These are phyloP conservation scores for Synanceia verrucosa DNA, from an alignment of 2,797 vertebrate genomes.

Conservation along the genomic window DNA sequence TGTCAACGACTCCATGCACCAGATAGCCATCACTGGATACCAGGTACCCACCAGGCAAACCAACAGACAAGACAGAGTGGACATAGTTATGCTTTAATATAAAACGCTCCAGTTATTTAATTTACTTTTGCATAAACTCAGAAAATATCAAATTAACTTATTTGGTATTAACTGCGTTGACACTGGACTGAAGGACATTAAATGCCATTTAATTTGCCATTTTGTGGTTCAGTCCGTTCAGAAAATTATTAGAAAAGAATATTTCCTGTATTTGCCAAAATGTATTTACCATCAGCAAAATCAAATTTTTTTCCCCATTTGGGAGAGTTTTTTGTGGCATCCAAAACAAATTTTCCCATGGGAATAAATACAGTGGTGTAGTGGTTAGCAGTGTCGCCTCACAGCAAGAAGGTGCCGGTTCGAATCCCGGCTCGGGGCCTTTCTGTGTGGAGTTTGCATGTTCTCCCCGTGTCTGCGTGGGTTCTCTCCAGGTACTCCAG, in stretches of 20 bases:
- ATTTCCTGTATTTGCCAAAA: too few species aligned
- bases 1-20: constrained; percentile 99
- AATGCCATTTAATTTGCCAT: not conserved
- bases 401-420: too few species aligned
- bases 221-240: not conserved
- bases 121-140: too few species aligned
- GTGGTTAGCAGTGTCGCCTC: too few species aligned
- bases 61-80: not conserved
- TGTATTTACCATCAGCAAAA: not conserved
- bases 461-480: too few species aligned
- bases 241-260: not conserved
- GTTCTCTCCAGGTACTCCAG: too few species aligned
- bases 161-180: not conserved
- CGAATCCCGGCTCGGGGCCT: too few species aligned
- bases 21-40: constrained; percentile 96
- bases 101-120: not conserved
- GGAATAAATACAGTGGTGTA: too few species aligned
- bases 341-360: not conserved
- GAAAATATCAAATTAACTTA: too few species aligned
- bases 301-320: not conserved
- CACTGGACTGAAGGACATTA: not conserved
- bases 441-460: too few species aligned
- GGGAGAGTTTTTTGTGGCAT: too few species aligned
- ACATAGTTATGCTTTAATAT: not conserved
- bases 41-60: constrained; percentile 77